phyloP scores from a whole-genome alignment of 2,797 vertebrate species.

The Lagocephalus sceleratus region DNA sequence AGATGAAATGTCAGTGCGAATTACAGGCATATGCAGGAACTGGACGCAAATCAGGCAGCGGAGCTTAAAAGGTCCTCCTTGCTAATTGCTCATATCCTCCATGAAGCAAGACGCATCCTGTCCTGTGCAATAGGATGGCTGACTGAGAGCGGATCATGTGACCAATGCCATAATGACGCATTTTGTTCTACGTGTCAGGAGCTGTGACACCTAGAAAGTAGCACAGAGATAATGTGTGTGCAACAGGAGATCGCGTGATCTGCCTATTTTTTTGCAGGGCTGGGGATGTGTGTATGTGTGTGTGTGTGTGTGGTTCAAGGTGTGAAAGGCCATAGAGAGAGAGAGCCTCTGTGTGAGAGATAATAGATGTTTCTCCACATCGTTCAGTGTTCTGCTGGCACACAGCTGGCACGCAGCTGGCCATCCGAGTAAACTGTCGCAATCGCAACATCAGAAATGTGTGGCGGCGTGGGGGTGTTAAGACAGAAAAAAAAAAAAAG shows the following conservation, averaged over 20 bases:
- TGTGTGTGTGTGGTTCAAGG: conserved; percentile 33
- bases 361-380: conserved; percentile 72
- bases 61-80: conserved; percentile 67
- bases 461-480: conserved; percentile 58
- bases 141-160: conserved; percentile 61
- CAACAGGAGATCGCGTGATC: conserved; percentile 1
- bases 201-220: conserved; percentile 63
- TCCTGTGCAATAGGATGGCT: conserved; percentile 40
- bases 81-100: conserved; percentile 75
- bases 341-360: conserved; percentile 65
- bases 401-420: conserved; percentile 79
- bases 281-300: conserved; percentile 8
- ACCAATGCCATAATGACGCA: conserved; percentile 70
- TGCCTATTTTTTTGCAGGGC: not conserved
- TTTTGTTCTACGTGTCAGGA: conserved; percentile 68
- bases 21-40: conserved; percentile 75
- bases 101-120: conserved; percentile 42
- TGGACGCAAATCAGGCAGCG: conserved; percentile 73
- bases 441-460: conserved; percentile 28
- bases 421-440: conserved; percentile 51
- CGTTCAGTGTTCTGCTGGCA: conserved; percentile 68
- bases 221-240: conserved; percentile 29
- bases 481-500: conserved; percentile 46
- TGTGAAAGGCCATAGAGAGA: conserved; percentile 52
- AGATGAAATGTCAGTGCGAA: conserved; percentile 76